Base-by-base conservation (phyloP, 2,113 vertebrate genomes). In the Hemibagrus wyckioides region DNA sequence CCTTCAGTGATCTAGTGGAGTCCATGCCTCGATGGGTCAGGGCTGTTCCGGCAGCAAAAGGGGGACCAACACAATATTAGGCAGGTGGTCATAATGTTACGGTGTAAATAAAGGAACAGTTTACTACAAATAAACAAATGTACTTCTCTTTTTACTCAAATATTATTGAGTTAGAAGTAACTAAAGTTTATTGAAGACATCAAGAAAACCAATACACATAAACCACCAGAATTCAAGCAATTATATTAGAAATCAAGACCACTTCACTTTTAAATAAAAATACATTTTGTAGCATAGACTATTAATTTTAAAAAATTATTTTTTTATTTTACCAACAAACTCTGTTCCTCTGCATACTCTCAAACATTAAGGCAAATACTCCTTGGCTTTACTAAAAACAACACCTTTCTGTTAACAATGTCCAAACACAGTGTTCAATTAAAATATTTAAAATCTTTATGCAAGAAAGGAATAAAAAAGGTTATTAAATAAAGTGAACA, bases 401-500 rank as follows among this genome's bases (percentile, higher is more conserved):
- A 41, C 67, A 54, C 59, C 65, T 84, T 52, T 52, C 25, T 81
- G 17, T 84, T 75, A 39, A 75, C 10, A 25, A 57, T 57, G 3
- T 59, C 41, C 50, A 85, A 56, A 85, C 36, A 84, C 82, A 33
- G 57, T 80, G 44, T n/a, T 69, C 33, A 28, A 39, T 80, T 41
- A 56, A 65, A 39, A 36, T 39, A 56, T 28, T 36, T 39, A 33
- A 33, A 33, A 85, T 84, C n/a, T 44, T 19, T 76, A 17, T 13
- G 10, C 23, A n/a, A 19, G 21, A 84, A 4, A 71, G n/a, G n/a
- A 6, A 82, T 44, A 77, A 56, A 84, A 56, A 36, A 13, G 14
- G n/a, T 79, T 71, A 54, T 79, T 71, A 25, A 79, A 85, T 85
- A 88, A 88, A 90, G 89, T 88, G 83, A 89, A 87, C 19, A 85